Percentiles rank a stretch among this genome's conserved stretches.
Conservation (phyloP, 2,797 vertebrate genomes). For the Miichthys miiuy region DNA sequence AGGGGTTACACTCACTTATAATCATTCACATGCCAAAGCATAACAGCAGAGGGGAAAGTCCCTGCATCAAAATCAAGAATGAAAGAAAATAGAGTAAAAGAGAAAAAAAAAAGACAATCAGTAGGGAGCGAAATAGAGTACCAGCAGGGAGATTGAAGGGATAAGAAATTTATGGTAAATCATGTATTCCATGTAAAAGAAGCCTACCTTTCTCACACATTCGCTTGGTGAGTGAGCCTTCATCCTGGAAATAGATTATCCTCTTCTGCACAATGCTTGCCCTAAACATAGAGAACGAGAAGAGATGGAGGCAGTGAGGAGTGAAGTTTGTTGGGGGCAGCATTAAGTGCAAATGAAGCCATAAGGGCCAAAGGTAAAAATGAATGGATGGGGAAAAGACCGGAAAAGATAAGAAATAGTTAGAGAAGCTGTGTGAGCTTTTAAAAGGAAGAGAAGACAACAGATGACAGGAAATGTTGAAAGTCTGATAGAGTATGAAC, state of each 20-base stretch:
- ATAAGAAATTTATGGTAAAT: constrained; percentile 40
- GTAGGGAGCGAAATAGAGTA: constrained; percentile 24
- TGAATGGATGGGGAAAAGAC: not conserved
- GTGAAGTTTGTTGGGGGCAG: constrained; percentile 12
- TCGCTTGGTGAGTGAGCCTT: constrained; percentile 94
- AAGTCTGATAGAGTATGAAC: constrained; percentile 22
- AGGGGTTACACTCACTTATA: constrained; percentile 57
- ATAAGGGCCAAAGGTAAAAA: constrained; percentile 7
- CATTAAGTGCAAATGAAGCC: constrained; percentile 13
- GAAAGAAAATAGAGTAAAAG: constrained; percentile 31
- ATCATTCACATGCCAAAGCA: constrained; percentile 50
- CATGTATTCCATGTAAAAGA: constrained; percentile 48
- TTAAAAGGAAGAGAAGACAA: constrained; percentile 13
- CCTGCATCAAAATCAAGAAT: constrained; percentile 46
- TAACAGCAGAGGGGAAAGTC: constrained; percentile 37
- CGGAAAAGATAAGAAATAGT: not conserved
- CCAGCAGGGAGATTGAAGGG: constrained; percentile 24
- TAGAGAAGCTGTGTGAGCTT: not conserved
- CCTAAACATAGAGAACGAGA: constrained; percentile 78
- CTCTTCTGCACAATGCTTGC: constrained; percentile 97
- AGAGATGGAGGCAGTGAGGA: constrained; percentile 39
- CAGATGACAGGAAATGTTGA: constrained; percentile 1
- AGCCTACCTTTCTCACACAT: constrained; percentile 95
- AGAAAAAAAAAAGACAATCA: constrained; percentile 22
- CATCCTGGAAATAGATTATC: constrained; percentile 96